Evolutionary conservation across 2,113 vertebrate genomes (phyloP).

Genomic region (Lipotes vexillifer): DNA sequence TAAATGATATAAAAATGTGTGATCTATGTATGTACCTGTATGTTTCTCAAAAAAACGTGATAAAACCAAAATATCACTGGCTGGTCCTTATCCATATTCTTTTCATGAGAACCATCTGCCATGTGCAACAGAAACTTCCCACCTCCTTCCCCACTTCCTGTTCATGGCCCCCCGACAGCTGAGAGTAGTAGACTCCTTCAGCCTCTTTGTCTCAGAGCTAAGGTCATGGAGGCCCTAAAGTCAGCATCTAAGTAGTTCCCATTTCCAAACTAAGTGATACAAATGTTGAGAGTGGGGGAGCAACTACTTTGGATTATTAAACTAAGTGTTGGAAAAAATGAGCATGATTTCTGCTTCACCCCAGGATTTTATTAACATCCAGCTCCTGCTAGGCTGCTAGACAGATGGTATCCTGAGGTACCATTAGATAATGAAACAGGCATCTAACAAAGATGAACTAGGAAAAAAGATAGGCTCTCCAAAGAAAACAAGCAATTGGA

Average conservation of each 20-base stretch:
- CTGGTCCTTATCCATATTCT: conserved; percentile 1
- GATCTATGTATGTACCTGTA: conserved; percentile 33
- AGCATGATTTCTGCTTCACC: neutral
- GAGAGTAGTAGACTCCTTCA: neutral
- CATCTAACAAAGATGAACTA: neutral
- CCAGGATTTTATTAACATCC: neutral
- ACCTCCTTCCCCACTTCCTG: neutral
- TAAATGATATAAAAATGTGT: conserved; percentile 47
- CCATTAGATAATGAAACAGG: neutral
- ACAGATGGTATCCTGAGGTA: neutral
- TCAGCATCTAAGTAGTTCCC: neutral
- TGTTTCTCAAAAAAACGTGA: conserved; percentile 36
- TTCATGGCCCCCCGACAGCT: neutral
- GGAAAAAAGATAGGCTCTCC: neutral
- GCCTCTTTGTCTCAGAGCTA: neutral
- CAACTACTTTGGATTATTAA: neutral
- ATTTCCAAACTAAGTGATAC: neutral
- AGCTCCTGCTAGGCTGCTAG: neutral
- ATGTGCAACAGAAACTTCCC: neutral
- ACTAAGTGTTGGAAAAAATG: neutral
- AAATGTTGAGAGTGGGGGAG: neutral
- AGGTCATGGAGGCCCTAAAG: neutral
- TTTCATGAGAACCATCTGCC: neutral
- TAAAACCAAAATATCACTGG: conserved; percentile 44
- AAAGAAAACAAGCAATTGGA: neutral